Conservation (phyloP, 2,888 invertebrate genomes). For the Clistopyga incitator region DNA sequence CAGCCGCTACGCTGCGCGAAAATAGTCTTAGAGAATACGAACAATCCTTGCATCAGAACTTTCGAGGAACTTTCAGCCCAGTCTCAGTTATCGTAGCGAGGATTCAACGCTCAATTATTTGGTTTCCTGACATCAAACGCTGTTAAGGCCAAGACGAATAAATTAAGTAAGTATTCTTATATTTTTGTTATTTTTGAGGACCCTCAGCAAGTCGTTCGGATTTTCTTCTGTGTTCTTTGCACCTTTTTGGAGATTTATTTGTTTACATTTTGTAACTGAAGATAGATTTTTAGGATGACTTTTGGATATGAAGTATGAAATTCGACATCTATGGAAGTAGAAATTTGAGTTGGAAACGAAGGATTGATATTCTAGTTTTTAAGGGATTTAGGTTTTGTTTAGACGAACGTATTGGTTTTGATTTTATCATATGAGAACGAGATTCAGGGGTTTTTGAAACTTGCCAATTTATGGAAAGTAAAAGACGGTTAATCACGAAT, state of each 20-base stretch:
- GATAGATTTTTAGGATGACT: background rate
- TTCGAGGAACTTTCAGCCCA: background rate
- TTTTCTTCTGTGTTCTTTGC: background rate
- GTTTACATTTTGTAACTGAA: conserved; percentile 7
- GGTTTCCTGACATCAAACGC: background rate
- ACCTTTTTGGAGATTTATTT: background rate
- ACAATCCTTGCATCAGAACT: conserved; percentile 11
- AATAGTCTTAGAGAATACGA: conserved; percentile 29
- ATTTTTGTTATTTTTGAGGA: too few relatives aligned
- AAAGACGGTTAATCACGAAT: background rate
- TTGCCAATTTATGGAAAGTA: background rate
- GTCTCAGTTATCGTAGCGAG: conserved; percentile 37
- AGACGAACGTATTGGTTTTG: too few relatives aligned
- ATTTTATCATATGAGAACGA: too few relatives aligned
- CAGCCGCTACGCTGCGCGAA: conserved; percentile 44
- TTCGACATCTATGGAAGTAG: too few relatives aligned
- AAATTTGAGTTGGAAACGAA: too few relatives aligned
- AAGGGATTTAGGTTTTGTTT: too few relatives aligned
- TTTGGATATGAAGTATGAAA: background rate
- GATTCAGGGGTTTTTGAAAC: too few relatives aligned
- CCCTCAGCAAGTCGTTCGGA: background rate
- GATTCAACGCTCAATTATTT: background rate
- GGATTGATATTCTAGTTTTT: too few relatives aligned
- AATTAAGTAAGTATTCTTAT: conserved; percentile 9
- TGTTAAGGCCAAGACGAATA: background rate